Conservation (phyloP, 2,113 vertebrate genomes). For the Gambusia affinis region DNA sequence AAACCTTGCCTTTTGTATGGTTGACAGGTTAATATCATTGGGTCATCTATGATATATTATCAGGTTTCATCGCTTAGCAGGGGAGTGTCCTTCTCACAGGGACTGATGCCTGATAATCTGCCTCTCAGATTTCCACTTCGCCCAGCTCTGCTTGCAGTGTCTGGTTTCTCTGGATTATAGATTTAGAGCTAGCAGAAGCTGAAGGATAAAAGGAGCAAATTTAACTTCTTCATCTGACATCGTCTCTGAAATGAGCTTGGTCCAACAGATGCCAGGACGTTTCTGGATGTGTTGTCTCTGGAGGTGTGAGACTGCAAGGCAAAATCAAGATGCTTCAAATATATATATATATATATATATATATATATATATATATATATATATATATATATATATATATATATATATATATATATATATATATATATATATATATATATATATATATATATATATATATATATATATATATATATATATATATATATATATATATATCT, state of each 20-base stretch:
- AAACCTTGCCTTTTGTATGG: conserved; percentile 2
- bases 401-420: neutral
- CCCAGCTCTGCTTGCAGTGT: conserved; percentile 10
- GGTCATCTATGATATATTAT: conserved; percentile 52
- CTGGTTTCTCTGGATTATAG: conserved; percentile 14
- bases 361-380: neutral
- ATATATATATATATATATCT: too few relatives aligned
- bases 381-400: too few relatives aligned
- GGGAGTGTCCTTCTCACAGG: conserved; percentile 43
- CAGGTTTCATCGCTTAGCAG: conserved; percentile 40
- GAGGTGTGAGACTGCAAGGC: conserved; percentile 49
- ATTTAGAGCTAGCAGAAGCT: conserved; percentile 22
- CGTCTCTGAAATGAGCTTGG: conserved; percentile 21
- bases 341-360: too few relatives aligned
- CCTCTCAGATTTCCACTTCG: conserved; percentile 45
- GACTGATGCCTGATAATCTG: conserved; percentile 38
- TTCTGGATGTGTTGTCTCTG: conserved; percentile 68
- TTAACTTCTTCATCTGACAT: conserved; percentile 23
- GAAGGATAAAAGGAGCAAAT: conserved; percentile 22
- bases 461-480: neutral
- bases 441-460: too few relatives aligned
- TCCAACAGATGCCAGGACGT: conserved; percentile 37
- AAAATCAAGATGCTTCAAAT: conserved; percentile 24
- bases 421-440: neutral
- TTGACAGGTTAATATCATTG: conserved; percentile 42